phyloP scores from a whole-genome alignment of 2,888 invertebrate species.

The Cephus pulcher region DNA sequence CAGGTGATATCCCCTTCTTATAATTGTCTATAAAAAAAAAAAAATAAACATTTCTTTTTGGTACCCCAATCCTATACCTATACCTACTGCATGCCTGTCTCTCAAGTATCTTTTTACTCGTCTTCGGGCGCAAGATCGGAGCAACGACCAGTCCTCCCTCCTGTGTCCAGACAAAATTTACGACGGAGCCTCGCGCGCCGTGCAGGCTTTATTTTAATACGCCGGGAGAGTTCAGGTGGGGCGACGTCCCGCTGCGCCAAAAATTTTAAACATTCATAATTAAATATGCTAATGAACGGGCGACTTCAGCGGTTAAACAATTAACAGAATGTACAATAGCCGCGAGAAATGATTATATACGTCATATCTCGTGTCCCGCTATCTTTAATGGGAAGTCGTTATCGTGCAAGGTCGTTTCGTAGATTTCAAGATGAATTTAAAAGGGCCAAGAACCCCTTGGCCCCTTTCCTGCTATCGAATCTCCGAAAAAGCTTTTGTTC shows the following conservation, averaged over 20 bases:
- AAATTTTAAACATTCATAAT: constrained; percentile 65
- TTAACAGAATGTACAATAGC: constrained; percentile 62
- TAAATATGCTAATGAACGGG: constrained; percentile 64
- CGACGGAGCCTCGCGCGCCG: constrained; percentile 53
- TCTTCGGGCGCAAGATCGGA: constrained; percentile 50
- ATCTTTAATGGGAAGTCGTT: background rate
- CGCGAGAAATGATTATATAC: constrained; percentile 24
- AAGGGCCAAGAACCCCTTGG: background rate
- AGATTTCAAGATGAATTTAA: background rate
- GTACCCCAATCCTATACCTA: constrained; percentile 21
- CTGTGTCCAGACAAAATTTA: constrained; percentile 56
- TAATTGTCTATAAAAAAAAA: background rate
- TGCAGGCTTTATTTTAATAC: constrained; percentile 61
- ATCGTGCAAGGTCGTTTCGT: background rate
- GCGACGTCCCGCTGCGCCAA: constrained; percentile 58
- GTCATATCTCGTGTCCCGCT: background rate
- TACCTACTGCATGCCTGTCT: constrained; percentile 55
- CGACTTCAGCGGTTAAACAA: constrained; percentile 60
- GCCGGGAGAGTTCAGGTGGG: constrained; percentile 39
- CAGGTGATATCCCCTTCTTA: background rate
- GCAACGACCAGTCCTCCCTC: constrained; percentile 50
- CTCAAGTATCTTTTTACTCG: constrained; percentile 49
- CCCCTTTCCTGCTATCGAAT: background rate
- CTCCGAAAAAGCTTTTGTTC: background rate
- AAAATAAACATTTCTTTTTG: background rate